Conservation (phyloP, 2,888 invertebrate genomes). For the Chironomus riparius region DNA sequence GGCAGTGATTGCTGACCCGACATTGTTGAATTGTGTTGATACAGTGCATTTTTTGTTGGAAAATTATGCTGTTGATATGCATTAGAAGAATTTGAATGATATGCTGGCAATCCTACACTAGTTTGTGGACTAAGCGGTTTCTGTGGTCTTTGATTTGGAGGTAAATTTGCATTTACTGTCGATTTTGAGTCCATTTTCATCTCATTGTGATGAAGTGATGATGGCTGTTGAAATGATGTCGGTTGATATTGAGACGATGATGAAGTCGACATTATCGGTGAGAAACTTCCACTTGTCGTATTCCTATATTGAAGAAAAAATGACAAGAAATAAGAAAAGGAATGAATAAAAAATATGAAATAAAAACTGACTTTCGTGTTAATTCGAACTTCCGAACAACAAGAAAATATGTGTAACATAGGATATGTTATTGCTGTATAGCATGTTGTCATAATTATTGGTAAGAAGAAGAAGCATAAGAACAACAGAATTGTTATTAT, state of each 20-base stretch:
- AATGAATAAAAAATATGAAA: neutral
- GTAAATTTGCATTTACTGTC: neutral
- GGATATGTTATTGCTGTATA: neutral
- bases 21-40: neutral
- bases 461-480: neutral
- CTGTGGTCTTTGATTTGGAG: neutral
- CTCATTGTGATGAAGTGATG: neutral
- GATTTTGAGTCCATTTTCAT: too few species aligned
- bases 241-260: conserved; percentile 1
- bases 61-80: neutral
- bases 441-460: conserved; percentile 19
- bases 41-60: neutral
- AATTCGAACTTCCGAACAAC: conserved; percentile 10
- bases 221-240: neutral
- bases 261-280: conserved; percentile 19
- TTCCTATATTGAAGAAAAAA: neutral
- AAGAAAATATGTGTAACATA: neutral
- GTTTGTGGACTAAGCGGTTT: conserved; percentile 10
- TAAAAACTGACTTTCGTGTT: neutral
- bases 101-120: conserved; percentile 10
- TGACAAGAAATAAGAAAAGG: too few species aligned
- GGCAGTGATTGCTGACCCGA: conserved; percentile 31
- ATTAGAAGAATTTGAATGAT: conserved; percentile 15
- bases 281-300: conserved; percentile 2
- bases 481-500: conserved; percentile 14